Evolutionary conservation across 2,888 invertebrate genomes (phyloP).

Genomic region (Orthosia gracilis): DNA sequence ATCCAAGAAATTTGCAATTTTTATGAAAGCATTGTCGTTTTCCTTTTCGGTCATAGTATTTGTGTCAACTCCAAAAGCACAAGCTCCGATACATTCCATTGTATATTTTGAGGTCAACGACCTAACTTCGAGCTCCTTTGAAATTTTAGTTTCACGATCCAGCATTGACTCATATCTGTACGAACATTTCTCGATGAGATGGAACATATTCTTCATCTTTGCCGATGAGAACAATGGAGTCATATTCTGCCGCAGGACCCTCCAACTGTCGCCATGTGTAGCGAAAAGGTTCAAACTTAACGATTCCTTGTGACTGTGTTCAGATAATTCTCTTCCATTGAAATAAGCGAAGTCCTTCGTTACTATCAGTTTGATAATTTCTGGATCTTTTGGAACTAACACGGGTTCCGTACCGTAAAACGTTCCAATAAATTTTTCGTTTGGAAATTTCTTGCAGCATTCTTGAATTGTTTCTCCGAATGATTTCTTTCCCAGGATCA

Average conservation of each 20-base stretch:
- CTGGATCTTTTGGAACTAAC: constrained; percentile 73
- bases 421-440: constrained; percentile 73
- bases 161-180: constrained; percentile 52
- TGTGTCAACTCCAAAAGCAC: constrained; percentile 46
- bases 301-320: constrained; percentile 58
- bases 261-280: constrained; percentile 63
- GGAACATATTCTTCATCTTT: constrained; percentile 69
- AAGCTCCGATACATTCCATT: constrained; percentile 62
- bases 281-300: constrained; percentile 55
- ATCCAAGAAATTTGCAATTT: constrained; percentile 2
- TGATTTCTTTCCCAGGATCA: constrained; percentile 62
- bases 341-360: constrained; percentile 76
- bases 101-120: constrained; percentile 56
- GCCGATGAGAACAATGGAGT: constrained; percentile 66
- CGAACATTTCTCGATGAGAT: constrained; percentile 63
- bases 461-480: constrained; percentile 54
- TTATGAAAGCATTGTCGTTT: constrained; percentile 38
- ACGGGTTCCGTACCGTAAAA: constrained; percentile 74
- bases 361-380: constrained; percentile 72
- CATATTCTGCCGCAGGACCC: constrained; percentile 64
- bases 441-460: constrained; percentile 70
- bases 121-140: constrained; percentile 43
- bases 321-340: constrained; percentile 70
- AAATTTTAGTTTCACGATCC: constrained; percentile 45
- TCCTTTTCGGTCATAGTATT: constrained; percentile 48